phyloP scores from a whole-genome alignment of 2,113 vertebrate species.

The Archilochus colubris region DNA sequence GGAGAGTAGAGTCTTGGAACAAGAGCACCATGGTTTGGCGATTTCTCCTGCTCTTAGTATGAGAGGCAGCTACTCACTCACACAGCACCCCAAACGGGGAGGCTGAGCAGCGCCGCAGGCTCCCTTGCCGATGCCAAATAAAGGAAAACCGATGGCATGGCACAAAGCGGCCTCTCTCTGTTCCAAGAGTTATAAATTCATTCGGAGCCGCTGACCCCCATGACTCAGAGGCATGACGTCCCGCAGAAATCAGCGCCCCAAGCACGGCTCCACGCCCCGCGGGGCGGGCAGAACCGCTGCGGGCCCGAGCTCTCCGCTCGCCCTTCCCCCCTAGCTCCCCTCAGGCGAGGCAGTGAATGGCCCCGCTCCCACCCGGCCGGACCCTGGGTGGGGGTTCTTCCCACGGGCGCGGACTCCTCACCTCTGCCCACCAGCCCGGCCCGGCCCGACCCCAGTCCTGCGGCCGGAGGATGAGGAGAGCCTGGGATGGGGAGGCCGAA shows the following conservation, averaged over 20 bases:
- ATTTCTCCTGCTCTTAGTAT: rapidly evolving
- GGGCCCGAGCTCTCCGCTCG: not conserved
- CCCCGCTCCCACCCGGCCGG: not conserved
- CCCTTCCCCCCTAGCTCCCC: not conserved
- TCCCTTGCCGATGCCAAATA: rapidly evolving
- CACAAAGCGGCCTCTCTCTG: not conserved
- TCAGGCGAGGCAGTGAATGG: not conserved
- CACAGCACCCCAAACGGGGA: rapidly evolving
- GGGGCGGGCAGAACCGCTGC: not conserved
- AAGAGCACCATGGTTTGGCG: rapidly evolving
- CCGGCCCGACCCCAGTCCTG: not conserved
- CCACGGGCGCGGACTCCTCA: not conserved
- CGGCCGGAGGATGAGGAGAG: too few species aligned
- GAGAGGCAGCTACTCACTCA: rapidly evolving
- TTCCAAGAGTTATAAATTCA: rapidly evolving
- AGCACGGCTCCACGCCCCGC: not conserved
- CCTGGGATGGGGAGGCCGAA: too few species aligned
- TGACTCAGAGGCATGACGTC: not conserved
- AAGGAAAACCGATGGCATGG: rapidly evolving
- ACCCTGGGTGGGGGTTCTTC: not conserved
- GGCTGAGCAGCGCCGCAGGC: rapidly evolving
- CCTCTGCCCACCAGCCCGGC: not conserved
- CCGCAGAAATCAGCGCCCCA: not conserved
- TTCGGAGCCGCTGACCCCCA: not conserved
- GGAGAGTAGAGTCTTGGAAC: not conserved